These are phyloP conservation scores for Phanerotoma sp. DNA, from an alignment of 2,888 invertebrate species.

Conservation along the genomic window DNA sequence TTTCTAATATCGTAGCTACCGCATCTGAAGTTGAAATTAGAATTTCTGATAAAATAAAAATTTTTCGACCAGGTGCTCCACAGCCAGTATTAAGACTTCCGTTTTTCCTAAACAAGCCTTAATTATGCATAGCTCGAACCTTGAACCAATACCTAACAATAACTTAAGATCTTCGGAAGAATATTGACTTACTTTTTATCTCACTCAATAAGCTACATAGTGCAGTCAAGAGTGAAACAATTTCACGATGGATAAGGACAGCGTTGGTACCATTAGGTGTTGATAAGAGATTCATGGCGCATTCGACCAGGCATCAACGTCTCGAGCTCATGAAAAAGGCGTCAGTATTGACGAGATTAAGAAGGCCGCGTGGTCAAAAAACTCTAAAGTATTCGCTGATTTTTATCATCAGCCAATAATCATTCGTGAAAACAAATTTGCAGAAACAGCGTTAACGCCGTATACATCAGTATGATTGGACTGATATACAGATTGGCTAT, in stretches of 20 bases:
- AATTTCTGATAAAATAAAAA: conserved; percentile 10
- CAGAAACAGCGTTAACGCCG: not conserved
- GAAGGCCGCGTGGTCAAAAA: conserved; percentile 15
- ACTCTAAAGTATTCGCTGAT: conserved; percentile 14
- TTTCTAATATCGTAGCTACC: conserved; percentile 3
- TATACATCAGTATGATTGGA: not conserved
- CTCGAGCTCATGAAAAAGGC: conserved; percentile 19
- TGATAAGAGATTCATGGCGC: conserved; percentile 4
- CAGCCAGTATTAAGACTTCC: conserved; percentile 11
- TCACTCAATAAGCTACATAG: conserved; percentile 19
- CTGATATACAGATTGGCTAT: not conserved
- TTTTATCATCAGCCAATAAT: conserved; percentile 8
- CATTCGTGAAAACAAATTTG: not conserved
- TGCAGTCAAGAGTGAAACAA: conserved; percentile 10
- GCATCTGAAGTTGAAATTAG: conserved; percentile 5
- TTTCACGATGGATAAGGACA: conserved; percentile 17
- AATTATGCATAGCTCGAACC: conserved; percentile 13
- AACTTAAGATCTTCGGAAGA: conserved; percentile 9
- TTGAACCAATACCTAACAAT: conserved; percentile 11
- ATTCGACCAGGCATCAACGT: conserved; percentile 25
- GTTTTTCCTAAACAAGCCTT: conserved; percentile 13
- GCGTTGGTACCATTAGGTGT: conserved; percentile 8
- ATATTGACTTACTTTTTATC: conserved; percentile 19
- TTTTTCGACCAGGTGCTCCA: not conserved
- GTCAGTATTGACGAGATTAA: conserved; percentile 19